These are phyloP conservation scores for Meriones unguiculatus DNA, from an alignment of 2,113 vertebrate genomes.

Conservation along the genomic window DNA sequence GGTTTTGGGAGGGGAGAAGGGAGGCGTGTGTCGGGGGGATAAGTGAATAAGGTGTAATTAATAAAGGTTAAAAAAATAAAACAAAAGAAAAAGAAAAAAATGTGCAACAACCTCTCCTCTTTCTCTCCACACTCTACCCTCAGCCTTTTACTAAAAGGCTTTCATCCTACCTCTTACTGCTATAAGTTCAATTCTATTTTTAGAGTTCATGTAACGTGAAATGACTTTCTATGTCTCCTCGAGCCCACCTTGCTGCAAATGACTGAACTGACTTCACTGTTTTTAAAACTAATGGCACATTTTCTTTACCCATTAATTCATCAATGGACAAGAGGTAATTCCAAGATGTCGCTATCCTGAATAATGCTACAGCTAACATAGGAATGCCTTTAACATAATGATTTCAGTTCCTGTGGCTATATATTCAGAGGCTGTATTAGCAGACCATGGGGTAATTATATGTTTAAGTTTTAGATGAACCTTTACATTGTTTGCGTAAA, in stretches of 20 bases:
- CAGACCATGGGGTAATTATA: neutral
- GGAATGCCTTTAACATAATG: neutral
- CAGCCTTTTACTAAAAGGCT: neutral
- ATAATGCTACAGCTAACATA: neutral
- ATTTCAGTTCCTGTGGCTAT: neutral
- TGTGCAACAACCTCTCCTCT: neutral
- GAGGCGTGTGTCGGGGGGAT: too few relatives aligned
- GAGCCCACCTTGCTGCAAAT: neutral
- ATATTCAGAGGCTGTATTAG: neutral
- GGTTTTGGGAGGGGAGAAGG: too few relatives aligned
- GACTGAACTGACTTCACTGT: neutral
- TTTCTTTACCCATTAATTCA: neutral
- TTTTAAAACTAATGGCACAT: neutral
- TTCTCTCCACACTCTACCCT: neutral
- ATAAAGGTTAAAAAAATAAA: too few relatives aligned
- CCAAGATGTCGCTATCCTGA: neutral
- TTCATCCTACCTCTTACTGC: neutral
- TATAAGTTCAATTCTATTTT: neutral
- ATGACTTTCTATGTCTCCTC: neutral
- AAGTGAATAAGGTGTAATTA: too few relatives aligned
- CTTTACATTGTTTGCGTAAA: neutral
- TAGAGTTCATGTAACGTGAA: neutral
- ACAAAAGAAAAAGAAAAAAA: too few relatives aligned
- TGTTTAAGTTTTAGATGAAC: neutral
- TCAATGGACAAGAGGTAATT: neutral